A percentile compares a stretch with the other conserved stretches of the same genome.
Evolutionary conservation across 2,113 vertebrate species (phyloP).

Genomic region (Alectura lathami): DNA sequence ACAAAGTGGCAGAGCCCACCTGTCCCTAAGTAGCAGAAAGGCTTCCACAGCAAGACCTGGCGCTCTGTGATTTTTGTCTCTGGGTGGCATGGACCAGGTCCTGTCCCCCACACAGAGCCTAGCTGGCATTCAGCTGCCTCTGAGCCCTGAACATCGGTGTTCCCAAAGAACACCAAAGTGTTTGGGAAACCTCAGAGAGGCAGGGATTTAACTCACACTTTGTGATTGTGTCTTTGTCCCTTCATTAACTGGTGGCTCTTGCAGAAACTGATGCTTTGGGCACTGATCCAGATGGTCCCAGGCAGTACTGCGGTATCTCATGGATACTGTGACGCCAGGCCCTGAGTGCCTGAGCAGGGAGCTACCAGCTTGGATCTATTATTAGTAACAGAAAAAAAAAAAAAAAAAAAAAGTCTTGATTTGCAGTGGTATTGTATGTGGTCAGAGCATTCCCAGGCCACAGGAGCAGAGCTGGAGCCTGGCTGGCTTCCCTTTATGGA

Average conservation of each 20-base stretch:
- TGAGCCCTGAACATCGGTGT: background rate
- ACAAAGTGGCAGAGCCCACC: accelerated
- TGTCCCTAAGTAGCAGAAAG: background rate
- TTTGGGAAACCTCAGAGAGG: background rate
- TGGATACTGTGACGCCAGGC: background rate
- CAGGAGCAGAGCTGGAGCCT: background rate
- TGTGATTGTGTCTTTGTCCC: background rate
- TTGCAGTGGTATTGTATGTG: background rate
- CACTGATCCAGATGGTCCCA: background rate
- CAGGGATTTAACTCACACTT: background rate
- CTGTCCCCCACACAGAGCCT: accelerated
- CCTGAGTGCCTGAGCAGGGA: background rate
- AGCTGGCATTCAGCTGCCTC: background rate
- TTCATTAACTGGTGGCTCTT: conserved; percentile 11
- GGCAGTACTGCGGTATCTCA: background rate
- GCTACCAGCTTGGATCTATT: conserved; percentile 38
- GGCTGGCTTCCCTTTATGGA: conserved; percentile 60
- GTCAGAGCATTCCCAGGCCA: conserved; percentile 54
- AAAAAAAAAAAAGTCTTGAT: background rate
- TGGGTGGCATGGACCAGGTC: background rate
- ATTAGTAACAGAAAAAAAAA: conserved; percentile 27
- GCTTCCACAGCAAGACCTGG: background rate
- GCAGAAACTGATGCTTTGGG: conserved; percentile 17
- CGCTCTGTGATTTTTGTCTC: background rate
- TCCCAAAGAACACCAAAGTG: too few species aligned